Percentiles rank a stretch among this genome's conserved stretches.
Evolutionary conservation across 2,113 vertebrate genomes (phyloP).

Genomic region (Cheirogaleus medius): DNA sequence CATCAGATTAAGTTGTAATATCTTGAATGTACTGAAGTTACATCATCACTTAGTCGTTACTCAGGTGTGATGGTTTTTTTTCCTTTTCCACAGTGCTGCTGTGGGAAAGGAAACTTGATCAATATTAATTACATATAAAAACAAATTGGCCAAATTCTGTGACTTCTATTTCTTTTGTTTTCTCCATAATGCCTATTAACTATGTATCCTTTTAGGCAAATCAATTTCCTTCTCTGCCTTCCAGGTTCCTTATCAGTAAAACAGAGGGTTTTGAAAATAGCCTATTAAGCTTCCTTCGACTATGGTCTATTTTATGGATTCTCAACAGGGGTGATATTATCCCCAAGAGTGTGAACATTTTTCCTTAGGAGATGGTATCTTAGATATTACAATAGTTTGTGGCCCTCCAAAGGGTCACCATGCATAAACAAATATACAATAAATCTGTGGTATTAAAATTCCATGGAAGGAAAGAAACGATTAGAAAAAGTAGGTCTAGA

Average conservation of each 20-base stretch:
- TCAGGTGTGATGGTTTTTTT: background rate
- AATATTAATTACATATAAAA: background rate
- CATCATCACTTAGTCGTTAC: background rate
- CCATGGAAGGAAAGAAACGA: background rate
- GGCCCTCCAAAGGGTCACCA: background rate
- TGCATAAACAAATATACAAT: background rate
- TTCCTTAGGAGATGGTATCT: background rate
- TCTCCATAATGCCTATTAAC: background rate
- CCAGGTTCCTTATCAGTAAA: background rate
- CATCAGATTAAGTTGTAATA: background rate
- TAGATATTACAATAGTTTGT: background rate
- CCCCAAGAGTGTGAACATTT: background rate
- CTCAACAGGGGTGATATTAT: background rate
- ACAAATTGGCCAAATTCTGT: background rate
- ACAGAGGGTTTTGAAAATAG: background rate
- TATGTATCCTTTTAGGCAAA: background rate
- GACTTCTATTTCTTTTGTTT: background rate
- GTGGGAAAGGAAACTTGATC: background rate
- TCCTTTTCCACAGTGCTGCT: background rate
- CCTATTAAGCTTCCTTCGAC: background rate
- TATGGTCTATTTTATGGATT: background rate
- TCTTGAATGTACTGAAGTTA: background rate
- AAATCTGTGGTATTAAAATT: background rate
- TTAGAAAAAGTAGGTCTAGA: background rate
- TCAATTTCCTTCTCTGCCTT: background rate